Evolutionary conservation across 2,797 vertebrate genomes (phyloP).

Genomic region (Podargus strigoides): DNA sequence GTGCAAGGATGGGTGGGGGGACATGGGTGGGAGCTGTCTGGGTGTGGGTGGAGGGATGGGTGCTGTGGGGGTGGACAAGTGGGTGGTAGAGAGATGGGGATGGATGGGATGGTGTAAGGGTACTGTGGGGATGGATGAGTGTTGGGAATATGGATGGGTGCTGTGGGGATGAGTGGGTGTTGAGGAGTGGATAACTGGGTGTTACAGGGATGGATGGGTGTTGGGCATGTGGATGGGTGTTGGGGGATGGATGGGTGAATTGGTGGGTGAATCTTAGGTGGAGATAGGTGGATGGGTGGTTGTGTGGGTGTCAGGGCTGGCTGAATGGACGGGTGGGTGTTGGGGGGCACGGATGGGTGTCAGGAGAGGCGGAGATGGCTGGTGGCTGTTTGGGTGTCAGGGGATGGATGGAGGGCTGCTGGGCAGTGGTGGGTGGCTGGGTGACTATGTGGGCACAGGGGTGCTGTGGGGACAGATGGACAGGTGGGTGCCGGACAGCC

Average conservation of each 20-base stretch:
- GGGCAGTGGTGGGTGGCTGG: neutral
- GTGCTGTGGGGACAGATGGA: neutral
- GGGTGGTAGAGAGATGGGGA: neutral
- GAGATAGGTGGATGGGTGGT: neutral
- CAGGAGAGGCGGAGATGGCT: neutral
- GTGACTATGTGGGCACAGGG: neutral
- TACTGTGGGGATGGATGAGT: neutral
- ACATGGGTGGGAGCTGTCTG: neutral
- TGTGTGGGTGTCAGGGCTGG: neutral
- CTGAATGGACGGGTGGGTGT: neutral
- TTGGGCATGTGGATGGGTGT: neutral
- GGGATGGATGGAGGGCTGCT: neutral
- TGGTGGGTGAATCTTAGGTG: neutral
- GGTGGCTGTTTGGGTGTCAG: neutral
- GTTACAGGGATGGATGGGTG: neutral
- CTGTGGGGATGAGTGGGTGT: neutral
- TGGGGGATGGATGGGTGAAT: neutral
- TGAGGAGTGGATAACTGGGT: neutral
- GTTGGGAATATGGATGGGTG: neutral
- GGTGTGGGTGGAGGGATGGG: neutral
- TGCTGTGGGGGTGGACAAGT: neutral
- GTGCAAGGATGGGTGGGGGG: neutral
- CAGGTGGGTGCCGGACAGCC: rapidly evolving
- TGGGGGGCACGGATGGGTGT: neutral
- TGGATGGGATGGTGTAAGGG: neutral